Percentiles rank a stretch among this genome's conserved stretches.
Evolutionary conservation across 2,888 invertebrate species (phyloP).

Genomic region (Tiliacea aurago): DNA sequence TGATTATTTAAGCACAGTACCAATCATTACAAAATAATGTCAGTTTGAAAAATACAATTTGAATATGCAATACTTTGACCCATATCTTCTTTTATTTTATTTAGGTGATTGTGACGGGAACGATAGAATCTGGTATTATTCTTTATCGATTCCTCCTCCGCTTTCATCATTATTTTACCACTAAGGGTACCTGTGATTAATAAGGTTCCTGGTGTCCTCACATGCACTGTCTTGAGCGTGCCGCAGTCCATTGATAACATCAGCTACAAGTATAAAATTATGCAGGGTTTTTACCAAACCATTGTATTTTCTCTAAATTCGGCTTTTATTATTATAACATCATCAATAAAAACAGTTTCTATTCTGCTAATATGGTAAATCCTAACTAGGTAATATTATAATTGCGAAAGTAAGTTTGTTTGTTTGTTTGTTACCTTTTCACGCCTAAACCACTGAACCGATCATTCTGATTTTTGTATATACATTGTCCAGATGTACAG

Average conservation of each 20-base stretch:
- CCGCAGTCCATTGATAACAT: background rate
- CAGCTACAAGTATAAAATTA: background rate
- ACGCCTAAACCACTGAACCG: too few species aligned
- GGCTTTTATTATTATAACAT: background rate
- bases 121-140: background rate
- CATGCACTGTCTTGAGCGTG: background rate
- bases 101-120: too few species aligned
- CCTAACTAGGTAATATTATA: too few species aligned
- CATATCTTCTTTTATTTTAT: background rate
- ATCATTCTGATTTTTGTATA: too few species aligned
- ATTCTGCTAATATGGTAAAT: slow-evolving; percentile 15
- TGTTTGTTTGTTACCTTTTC: too few species aligned
- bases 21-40: background rate
- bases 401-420: too few species aligned
- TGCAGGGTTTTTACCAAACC: slow-evolving; percentile 15
- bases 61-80: background rate
- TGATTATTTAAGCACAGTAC: background rate
- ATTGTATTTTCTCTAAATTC: background rate
- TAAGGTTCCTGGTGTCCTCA: background rate
- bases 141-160: background rate
- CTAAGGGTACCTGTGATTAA: background rate
- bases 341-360: slow-evolving; percentile 16
- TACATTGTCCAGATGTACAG: too few species aligned
- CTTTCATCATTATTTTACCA: background rate
- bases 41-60: background rate